Evolutionary conservation across 2,888 invertebrate genomes (phyloP).

Genomic region (Platycheirus albimanus): DNA sequence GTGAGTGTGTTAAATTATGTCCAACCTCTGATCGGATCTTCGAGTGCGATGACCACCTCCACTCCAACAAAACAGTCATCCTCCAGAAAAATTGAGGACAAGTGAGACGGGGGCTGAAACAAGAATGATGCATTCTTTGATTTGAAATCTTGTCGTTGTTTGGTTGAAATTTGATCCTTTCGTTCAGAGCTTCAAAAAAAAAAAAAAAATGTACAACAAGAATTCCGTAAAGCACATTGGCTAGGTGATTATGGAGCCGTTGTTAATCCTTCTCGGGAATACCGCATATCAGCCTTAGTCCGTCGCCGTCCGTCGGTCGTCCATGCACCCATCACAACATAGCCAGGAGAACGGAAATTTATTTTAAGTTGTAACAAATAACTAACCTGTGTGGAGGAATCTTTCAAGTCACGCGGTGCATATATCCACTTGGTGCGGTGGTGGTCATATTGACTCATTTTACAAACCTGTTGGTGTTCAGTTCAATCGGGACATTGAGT

Average conservation of each 20-base stretch:
- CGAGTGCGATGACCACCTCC: conserved; percentile 69
- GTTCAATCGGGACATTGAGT: conserved; percentile 58
- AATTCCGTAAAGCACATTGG: conserved; percentile 73
- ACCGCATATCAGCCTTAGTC: conserved; percentile 23
- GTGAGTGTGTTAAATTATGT: conserved; percentile 42
- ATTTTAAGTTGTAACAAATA: conserved; percentile 73
- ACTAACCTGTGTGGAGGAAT: conserved; percentile 71
- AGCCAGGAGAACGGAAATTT: conserved; percentile 43
- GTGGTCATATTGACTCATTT: conserved; percentile 34
- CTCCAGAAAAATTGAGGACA: too few relatives aligned
- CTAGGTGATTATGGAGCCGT: conserved; percentile 69
- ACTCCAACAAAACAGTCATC: conserved; percentile 44
- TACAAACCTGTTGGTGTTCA: neutral
- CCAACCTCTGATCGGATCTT: conserved; percentile 50
- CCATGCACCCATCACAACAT: conserved; percentile 24
- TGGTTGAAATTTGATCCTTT: conserved; percentile 73
- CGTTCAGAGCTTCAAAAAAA: conserved; percentile 48
- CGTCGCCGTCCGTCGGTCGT: too few relatives aligned
- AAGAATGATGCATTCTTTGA: conserved; percentile 73
- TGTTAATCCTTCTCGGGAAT: conserved; percentile 66
- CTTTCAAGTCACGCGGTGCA: conserved; percentile 71
- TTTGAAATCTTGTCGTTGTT: conserved; percentile 73
- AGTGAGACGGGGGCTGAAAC: conserved; percentile 19
- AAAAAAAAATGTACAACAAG: conserved; percentile 50
- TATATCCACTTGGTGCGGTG: conserved; percentile 58